phyloP scores from a whole-genome alignment of 1,140 invertebrate species.

The Caenorhabditis remanei region DNA sequence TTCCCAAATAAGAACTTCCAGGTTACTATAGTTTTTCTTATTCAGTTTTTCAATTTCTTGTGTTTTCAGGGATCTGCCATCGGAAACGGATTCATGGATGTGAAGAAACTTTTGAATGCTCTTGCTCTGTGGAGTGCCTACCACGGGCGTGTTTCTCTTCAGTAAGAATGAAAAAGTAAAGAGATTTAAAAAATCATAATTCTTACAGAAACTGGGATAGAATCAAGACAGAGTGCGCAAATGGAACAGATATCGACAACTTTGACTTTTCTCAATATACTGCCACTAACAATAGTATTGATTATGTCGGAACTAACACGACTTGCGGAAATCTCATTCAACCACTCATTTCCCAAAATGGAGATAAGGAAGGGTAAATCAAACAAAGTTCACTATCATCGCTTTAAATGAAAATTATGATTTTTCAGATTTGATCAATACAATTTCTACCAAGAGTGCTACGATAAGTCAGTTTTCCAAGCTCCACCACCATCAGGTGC shows the following conservation, averaged over 20 bases:
- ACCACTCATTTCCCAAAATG: constrained; percentile 54
- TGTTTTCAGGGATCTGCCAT: constrained; percentile 60
- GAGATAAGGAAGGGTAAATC: neutral
- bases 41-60: neutral
- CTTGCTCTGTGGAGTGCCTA: constrained; percentile 64
- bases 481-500: neutral
- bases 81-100: constrained; percentile 69
- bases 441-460: constrained; percentile 68
- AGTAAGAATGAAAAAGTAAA: constrained; percentile 43
- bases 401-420: neutral
- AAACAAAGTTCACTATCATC: neutral
- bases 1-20: constrained; percentile 66
- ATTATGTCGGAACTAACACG: constrained; percentile 46
- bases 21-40: constrained; percentile 6
- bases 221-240: constrained; percentile 54
- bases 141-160: constrained; percentile 58
- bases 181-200: neutral
- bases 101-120: constrained; percentile 58
- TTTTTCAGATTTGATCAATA: constrained; percentile 62
- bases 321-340: constrained; percentile 61
- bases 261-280: constrained; percentile 59
- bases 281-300: constrained; percentile 53
- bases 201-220: constrained; percentile 60
- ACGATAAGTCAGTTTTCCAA: constrained; percentile 53
- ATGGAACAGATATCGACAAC: constrained; percentile 34